phyloP scores from a whole-genome alignment of 2,888 invertebrate species.

The Allygus modestus region DNA sequence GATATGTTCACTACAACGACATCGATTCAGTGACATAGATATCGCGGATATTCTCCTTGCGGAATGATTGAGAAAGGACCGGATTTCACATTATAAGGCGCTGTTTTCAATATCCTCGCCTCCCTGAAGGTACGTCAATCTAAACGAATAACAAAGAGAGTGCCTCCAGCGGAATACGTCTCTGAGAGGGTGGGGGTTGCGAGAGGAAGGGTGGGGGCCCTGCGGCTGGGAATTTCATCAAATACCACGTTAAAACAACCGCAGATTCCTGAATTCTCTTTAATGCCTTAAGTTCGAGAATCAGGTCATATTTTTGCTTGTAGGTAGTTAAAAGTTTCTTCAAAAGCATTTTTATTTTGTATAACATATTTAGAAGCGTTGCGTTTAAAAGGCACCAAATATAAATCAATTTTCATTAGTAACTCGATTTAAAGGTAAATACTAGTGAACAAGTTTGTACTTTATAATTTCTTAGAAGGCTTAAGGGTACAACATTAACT shows the following conservation, averaged over 20 bases:
- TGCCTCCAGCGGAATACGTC: background rate
- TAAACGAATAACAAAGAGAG: slow-evolving; percentile 23
- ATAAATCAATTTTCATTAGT: no score
- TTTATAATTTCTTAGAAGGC: no score
- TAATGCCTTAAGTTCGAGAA: background rate
- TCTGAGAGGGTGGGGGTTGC: background rate
- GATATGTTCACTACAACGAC: no score
- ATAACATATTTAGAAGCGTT: no score
- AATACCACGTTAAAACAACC: slow-evolving; percentile 38
- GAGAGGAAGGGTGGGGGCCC: background rate
- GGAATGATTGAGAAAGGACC: background rate
- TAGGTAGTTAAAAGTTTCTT: no score
- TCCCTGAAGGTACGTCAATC: slow-evolving; percentile 4
- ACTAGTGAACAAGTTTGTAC: no score
- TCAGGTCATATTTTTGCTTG: background rate
- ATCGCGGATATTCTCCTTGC: no score
- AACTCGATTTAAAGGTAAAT: no score
- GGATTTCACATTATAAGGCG: background rate
- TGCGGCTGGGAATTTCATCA: slow-evolving; percentile 36
- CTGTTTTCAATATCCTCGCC: slow-evolving; percentile 22
- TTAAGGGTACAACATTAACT: no score
- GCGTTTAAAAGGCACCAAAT: no score
- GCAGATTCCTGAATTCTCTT: slow-evolving; percentile 26
- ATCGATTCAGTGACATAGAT: no score
- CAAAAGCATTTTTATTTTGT: no score